Evolutionary conservation across 2,888 invertebrate genomes (phyloP), one percentile per base, ranked within the genome.

Genomic region (Norana najaformis): DNA sequence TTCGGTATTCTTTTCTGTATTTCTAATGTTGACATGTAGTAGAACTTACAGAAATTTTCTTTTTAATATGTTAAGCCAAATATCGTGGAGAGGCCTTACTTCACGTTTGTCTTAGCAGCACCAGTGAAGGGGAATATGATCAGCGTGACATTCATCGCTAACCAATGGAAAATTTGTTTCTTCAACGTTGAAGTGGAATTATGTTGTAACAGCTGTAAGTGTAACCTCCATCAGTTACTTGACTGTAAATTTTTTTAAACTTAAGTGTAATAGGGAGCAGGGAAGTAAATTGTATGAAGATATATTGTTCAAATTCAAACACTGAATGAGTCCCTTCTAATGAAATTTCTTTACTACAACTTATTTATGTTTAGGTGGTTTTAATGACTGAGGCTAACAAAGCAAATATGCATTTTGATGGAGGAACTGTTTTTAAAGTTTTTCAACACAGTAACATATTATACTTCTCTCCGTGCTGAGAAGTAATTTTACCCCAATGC

Each of bases 101-200:
- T 85, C 85, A 37, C 37, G 23, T 85, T 36, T 37, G 23, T 37
- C 18, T 37, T 85, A 35, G 6, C 85, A 20, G 85, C 34, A 18
- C 37, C 35, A 23, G 0, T 85, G 36, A 85, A 36, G 85, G 85
- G 85, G 8, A 16, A 85, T 23, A 20, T 37, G 20, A 0, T 85
- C 85, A 16, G 85, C 85, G 5, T 85, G 34, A 6, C 37, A 16
- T 85, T 85, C 37, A 16, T 85, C 35, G 36, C 85, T 11, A 85
- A 85, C 85, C 18, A 35, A 85, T 1, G 36, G 18, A 35, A 23
- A 85, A 37, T 85, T 35, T 36, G 36, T 85, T 85, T 85, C 35
- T 85, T 85, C 85, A 23, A 85, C 8, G 85, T 85, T 85, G 85
- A 85, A 23, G 85, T 85, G 85, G 85, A 85, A 85, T 13, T 85